Evolutionary conservation across 2,797 vertebrate species (phyloP), one percentile per base, ranked within the genome.

Genomic region (Allobates femoralis): DNA sequence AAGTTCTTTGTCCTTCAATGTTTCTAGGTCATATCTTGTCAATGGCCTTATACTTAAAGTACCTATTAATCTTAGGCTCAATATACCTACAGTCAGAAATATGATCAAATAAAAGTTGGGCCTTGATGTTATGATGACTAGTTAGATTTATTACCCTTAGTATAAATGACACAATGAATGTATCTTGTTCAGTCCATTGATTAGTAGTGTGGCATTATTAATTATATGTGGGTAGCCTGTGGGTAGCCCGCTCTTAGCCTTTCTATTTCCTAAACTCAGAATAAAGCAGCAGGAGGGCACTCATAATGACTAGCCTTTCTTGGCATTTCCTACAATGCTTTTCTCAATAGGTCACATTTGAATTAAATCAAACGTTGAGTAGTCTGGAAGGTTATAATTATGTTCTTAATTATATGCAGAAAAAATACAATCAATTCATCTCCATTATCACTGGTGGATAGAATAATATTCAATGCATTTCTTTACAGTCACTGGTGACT

Each of bases 1-100:
- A 67, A 67, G 67, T 83, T 83, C 53, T 83, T 84, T 80, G 56
- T 67, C 86, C 82, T 77, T 88, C 67, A 81, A 28, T 51, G 34
- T 75, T 76, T 87, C 50, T 81, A 76, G 86, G 69, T 74, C 71
- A 64, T 32, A 8, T 41, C 16, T 28, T 71, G 53, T 67, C 69
- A 81, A 50, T 74, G 46, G 55, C 41, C 46, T 76, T 55, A 18
- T 46, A 82, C 34, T 26, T 66, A 14, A 74, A 56, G 37, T 18
- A 81, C 19, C 58, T 86, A 28, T 53, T 16, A 34, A 50, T n/a
- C 30, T 34, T 14, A 66, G 64, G 26, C 41, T 69, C 21, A 46
- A 37, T 56, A 28, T 30, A 73, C 50, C 34, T 55, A 26, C 18
- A 26, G 16, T 66, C n/a, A 5, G 51, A 71, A 37, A 51, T 56